Percentiles rank a stretch among this genome's conserved stretches.
These are phyloP conservation scores for Mobula birostris DNA, from an alignment of 2,113 vertebrate species.

Conservation along the genomic window DNA sequence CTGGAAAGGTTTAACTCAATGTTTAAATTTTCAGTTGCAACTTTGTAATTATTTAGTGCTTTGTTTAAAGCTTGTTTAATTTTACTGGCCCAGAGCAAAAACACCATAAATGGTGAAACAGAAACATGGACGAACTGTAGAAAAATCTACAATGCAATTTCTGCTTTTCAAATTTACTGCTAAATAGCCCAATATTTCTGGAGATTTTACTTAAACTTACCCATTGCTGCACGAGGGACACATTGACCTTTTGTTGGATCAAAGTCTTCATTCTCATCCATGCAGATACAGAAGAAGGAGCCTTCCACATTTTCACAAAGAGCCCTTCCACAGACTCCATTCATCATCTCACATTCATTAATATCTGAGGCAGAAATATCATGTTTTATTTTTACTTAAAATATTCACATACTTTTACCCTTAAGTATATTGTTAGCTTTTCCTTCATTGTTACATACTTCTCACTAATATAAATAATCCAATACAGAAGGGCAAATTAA, in stretches of 20 bases:
- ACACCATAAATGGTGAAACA: not conserved
- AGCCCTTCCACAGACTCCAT: constrained; percentile 58
- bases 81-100: not conserved
- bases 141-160: not conserved
- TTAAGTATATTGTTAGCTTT: not conserved
- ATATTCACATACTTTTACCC: not conserved
- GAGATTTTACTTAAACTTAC: not conserved
- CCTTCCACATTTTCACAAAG: constrained; percentile 67
- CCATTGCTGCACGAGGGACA: constrained; percentile 31
- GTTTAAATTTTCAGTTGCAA: not conserved
- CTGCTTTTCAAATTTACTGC: not conserved
- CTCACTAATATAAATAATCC: not conserved
- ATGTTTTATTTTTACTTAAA: not conserved
- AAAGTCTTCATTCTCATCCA: constrained; percentile 66
- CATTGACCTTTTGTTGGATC: constrained; percentile 61
- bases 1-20: not conserved
- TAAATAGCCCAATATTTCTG: not conserved
- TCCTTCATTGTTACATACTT: not conserved
- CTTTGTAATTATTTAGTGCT: not conserved
- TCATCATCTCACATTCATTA: constrained; percentile 64
- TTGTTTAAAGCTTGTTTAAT: not conserved
- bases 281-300: constrained; percentile 70
- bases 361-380: constrained; percentile 50
- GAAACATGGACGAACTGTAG: not conserved
- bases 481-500: not conserved